Evolutionary conservation across 2,797 vertebrate species (phyloP), one percentile per base, ranked within the genome.

Genomic region (Liparis tanakae): DNA sequence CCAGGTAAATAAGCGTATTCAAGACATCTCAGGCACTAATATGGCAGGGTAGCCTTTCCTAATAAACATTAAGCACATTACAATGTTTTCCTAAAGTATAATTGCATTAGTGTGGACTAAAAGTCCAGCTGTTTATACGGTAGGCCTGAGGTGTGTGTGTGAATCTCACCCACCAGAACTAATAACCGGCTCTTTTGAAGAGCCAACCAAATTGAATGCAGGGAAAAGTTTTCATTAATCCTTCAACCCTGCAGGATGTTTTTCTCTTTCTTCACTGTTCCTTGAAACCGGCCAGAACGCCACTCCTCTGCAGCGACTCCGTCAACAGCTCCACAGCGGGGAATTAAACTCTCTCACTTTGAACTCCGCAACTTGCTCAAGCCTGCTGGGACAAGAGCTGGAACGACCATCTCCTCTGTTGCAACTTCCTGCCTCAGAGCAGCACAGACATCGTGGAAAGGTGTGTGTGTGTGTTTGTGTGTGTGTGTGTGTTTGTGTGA

Each of bases 391-490:
- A 73, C 41, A 3, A 64, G 46, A 61, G 54, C 25, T 74, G 70
- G 70, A 76, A 63, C 37, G 5, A 72, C 37, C 25, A 58, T 20
- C 53, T 12, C 39, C 48, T 76, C 18, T 61, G 72, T 70, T 57
- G 62, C 53, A 84, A 84, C 82, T 94, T 96, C 95, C 96, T 94
- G 93, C 86, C 74, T 87, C 72, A 71, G 78, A 89, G 86, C 68
- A 68, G 88, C 84, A 72, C 34, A 5, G 70, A 65, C 71, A 84
- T 82, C 67, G 67, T 12, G 2, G 39, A 70, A 55, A 73, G 12
- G 83, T 74, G 64, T 80, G 81, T 48, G 37, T 54, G 44, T 53
- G 43, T 73, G 85, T 71, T 64, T 80, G 48, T 51, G 46, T 50
- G 46, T 10, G 44, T n/a, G 44, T 46, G 48, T 51, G 46, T 50